Evolutionary conservation across 2,113 vertebrate genomes (phyloP).

Genomic region (Crotalus horridus): DNA sequence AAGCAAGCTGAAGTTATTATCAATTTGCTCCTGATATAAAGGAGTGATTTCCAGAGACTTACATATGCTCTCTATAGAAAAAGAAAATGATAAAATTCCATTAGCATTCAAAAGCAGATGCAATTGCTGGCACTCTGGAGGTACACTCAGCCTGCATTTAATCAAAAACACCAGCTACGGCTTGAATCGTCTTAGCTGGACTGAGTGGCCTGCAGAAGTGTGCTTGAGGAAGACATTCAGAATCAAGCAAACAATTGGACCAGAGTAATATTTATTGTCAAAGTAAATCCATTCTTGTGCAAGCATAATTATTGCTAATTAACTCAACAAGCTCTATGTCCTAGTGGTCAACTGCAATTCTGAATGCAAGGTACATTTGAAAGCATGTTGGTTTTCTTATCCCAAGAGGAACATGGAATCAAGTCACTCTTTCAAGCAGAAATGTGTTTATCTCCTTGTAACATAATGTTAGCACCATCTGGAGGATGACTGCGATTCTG

Average conservation of each 20-base stretch:
- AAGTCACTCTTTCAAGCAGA: accelerated
- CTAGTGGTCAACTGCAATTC: background rate
- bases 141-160: slow-evolving; percentile 44
- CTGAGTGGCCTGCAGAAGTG: background rate
- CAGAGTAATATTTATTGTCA: slow-evolving; percentile 5
- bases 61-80: slow-evolving; percentile 60
- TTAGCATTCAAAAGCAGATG: slow-evolving; percentile 59
- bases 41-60: slow-evolving; percentile 40
- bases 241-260: background rate
- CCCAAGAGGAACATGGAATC: slow-evolving; percentile 40
- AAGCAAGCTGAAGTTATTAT: slow-evolving; percentile 53
- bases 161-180: slow-evolving; percentile 20
- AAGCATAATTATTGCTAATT: background rate
- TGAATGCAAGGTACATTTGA: slow-evolving; percentile 14
- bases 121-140: slow-evolving; percentile 51
- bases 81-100: slow-evolving; percentile 51
- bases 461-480: slow-evolving; percentile 70
- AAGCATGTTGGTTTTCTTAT: slow-evolving; percentile 28
- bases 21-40: slow-evolving; percentile 65
- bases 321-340: slow-evolving; percentile 22
- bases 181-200: slow-evolving; percentile 31
- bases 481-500: slow-evolving; percentile 50
- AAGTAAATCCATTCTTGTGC: slow-evolving; percentile 26
- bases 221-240: background rate
- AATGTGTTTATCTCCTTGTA: background rate